Percentiles rank a stretch among this genome's conserved stretches.
Evolutionary conservation across 1,140 invertebrate species (phyloP).

Genomic region (Galleria mellonella): DNA sequence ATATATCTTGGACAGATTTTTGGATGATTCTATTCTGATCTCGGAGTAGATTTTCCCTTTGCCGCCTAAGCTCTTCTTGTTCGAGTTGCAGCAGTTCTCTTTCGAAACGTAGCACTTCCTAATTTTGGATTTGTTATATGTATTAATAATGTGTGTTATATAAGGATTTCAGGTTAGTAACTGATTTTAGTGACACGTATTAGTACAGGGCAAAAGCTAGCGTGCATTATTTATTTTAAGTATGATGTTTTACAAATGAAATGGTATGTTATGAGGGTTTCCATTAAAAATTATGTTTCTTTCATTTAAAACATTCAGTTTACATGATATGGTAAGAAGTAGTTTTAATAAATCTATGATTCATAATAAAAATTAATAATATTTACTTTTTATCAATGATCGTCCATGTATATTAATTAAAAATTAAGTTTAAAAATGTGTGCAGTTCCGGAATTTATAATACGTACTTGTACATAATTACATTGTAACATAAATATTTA

Average conservation of each 20-base stretch:
- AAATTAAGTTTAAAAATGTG: too few species aligned
- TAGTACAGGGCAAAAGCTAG: constrained; percentile 21
- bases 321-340: too few species aligned
- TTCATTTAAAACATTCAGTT: too few species aligned
- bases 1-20: constrained; percentile 78
- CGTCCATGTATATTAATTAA: too few species aligned
- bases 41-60: constrained; percentile 80
- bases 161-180: constrained; percentile 5
- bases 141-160: constrained; percentile 13
- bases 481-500: background rate
- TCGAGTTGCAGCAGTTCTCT: constrained; percentile 84
- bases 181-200: constrained; percentile 6
- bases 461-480: background rate
- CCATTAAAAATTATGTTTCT: background rate
- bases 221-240: constrained; percentile 10
- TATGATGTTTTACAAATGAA: constrained; percentile 1
- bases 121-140: constrained; percentile 16
- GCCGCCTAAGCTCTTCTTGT: constrained; percentile 84
- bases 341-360: too few species aligned
- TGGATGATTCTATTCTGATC: constrained; percentile 78
- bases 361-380: too few species aligned
- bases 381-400: too few species aligned
- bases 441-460: background rate
- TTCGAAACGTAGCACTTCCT: constrained; percentile 85
- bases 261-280: background rate